These are phyloP conservation scores for Trypoxylus dichotomus DNA, from an alignment of 1,140 invertebrate species.

Conservation along the genomic window DNA sequence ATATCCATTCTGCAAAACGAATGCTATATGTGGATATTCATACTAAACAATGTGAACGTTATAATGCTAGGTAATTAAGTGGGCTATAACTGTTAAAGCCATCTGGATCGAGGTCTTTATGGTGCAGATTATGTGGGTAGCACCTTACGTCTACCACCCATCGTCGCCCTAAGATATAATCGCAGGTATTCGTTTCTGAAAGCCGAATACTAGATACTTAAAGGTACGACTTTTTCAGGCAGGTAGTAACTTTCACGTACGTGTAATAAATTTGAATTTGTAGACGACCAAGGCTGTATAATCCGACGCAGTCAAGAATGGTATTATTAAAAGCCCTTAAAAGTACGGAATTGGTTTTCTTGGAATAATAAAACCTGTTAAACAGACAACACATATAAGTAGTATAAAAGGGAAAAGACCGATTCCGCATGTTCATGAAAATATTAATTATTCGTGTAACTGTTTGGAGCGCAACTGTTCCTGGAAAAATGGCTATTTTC, in stretches of 20 bases:
- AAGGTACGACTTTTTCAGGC: background rate
- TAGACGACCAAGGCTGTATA: no score
- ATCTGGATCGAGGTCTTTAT: background rate
- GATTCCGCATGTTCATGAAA: no score
- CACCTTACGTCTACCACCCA: background rate
- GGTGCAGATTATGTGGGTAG: conserved; percentile 1
- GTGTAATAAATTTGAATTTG: conserved; percentile 12
- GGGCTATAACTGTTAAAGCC: background rate
- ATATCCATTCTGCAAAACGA: no score
- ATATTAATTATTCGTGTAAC: no score
- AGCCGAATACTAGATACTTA: background rate
- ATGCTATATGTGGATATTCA: background rate
- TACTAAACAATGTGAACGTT: background rate
- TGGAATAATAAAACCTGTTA: background rate
- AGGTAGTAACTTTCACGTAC: background rate
- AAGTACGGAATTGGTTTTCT: background rate
- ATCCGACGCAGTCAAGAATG: background rate
- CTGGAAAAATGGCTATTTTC: no score
- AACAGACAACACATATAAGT: no score
- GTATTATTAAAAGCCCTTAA: background rate
- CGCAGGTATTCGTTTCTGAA: conserved; percentile 6
- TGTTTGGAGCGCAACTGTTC: no score
- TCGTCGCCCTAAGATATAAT: background rate
- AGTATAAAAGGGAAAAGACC: no score
- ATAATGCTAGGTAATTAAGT: background rate